These are phyloP conservation scores for Phyllotis vaccarum DNA, from an alignment of 2,797 vertebrate species.

Conservation along the genomic window DNA sequence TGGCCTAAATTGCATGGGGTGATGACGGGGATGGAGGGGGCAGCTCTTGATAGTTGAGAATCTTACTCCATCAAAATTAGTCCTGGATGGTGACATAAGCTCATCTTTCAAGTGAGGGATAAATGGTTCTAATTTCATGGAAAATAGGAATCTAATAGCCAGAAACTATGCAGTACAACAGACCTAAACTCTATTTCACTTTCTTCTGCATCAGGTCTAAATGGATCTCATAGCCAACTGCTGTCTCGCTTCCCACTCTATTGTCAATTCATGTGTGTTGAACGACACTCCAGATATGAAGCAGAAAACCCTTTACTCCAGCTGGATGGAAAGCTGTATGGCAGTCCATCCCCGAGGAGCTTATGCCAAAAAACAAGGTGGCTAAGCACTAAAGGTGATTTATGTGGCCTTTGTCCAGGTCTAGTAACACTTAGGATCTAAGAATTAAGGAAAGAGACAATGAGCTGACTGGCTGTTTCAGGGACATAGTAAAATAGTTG, in stretches of 20 bases:
- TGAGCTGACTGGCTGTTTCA: conserved; percentile 54
- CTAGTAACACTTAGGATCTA: conserved; percentile 62
- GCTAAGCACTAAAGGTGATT: conserved; percentile 65
- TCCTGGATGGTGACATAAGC: not conserved
- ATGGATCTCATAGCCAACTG: conserved; percentile 34
- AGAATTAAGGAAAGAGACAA: conserved; percentile 72
- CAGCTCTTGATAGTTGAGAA: not conserved
- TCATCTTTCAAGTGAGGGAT: not conserved
- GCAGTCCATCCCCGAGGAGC: conserved; percentile 40
- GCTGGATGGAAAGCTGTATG: conserved; percentile 58
- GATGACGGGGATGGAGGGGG: not conserved
- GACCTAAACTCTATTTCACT: not conserved
- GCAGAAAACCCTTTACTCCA: conserved; percentile 32
- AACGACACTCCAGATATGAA: not conserved
- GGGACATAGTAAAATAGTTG: conserved; percentile 2
- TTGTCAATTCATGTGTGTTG: not conserved
- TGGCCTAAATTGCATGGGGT: not conserved
- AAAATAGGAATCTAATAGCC: not conserved
- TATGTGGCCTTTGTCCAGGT: conserved; percentile 57
- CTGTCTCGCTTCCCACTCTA: conserved; percentile 6
- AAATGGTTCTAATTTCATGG: not conserved
- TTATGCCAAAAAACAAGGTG: conserved; percentile 62
- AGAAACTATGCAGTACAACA: not conserved
- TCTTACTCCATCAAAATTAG: not conserved
- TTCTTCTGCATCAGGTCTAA: not conserved